phyloP scores from a whole-genome alignment of 2,888 invertebrate species.

The Tetheella fluctuosa region DNA sequence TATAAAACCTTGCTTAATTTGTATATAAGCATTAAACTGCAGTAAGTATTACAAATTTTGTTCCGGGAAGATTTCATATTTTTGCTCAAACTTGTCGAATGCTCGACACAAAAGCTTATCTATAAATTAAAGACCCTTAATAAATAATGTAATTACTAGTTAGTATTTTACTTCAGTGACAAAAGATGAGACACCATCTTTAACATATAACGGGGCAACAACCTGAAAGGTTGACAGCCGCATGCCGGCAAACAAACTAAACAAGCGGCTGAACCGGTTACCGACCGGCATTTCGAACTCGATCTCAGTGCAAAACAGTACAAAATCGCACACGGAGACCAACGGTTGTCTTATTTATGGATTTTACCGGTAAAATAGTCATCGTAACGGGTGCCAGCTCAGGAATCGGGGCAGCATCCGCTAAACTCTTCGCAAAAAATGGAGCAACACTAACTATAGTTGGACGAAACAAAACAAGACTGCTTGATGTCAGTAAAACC shows the following conservation, averaged over 20 bases:
- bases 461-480: slow-evolving; percentile 56
- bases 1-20: too few species aligned
- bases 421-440: slow-evolving; percentile 55
- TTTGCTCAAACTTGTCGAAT: too few species aligned
- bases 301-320: slow-evolving; percentile 3
- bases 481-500: slow-evolving; percentile 47
- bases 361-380: slow-evolving; percentile 59
- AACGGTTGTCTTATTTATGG: slow-evolving; percentile 32
- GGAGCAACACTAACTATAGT: slow-evolving; percentile 56
- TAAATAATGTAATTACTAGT: too few species aligned
- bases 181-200: background rate
- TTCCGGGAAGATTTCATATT: too few species aligned
- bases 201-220: background rate
- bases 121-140: too few species aligned
- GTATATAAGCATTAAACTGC: too few species aligned
- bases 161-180: too few species aligned
- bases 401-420: slow-evolving; percentile 65
- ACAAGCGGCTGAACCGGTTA: slow-evolving; percentile 4
- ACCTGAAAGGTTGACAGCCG: background rate
- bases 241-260: background rate
- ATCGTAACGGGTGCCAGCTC: slow-evolving; percentile 67
- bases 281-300: background rate
- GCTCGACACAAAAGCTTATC: too few species aligned
- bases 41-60: too few species aligned
- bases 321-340: slow-evolving; percentile 20